Percentiles rank a stretch among this genome's conserved stretches.
Conservation (phyloP, 2,888 invertebrate species). For the Diarsia mendica region DNA sequence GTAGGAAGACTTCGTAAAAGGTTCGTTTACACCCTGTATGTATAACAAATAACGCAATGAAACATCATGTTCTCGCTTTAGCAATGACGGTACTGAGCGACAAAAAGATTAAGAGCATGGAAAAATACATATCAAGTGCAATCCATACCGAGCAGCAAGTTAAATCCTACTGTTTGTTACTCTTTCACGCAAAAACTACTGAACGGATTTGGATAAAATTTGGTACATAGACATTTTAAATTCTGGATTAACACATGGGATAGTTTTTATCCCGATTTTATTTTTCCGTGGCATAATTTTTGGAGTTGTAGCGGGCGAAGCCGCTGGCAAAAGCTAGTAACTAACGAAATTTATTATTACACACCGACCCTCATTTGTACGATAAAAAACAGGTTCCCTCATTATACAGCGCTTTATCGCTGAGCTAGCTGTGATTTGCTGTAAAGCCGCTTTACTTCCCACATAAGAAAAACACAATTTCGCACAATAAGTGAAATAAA, state of each 20-base stretch:
- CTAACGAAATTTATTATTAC: background rate
- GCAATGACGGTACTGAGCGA: background rate
- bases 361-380: background rate
- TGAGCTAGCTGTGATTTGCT: conserved; percentile 1
- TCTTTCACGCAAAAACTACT: no score
- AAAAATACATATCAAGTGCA: background rate
- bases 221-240: no score
- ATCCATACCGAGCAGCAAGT: background rate
- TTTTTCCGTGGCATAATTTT: no score
- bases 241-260: no score
- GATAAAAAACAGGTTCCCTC: background rate
- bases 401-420: conserved; percentile 9
- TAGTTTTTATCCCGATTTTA: no score
- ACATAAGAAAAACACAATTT: conserved; percentile 38
- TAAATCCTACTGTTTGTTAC: background rate
- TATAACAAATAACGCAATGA: no score
- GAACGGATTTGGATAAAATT: no score
- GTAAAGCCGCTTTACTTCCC: background rate
- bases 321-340: background rate
- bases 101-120: background rate
- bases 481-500: conserved; percentile 26
- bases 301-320: no score
- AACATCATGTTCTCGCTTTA: background rate
- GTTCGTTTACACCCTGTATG: no score
- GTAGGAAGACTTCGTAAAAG: no score